Conservation (phyloP, 2,888 invertebrate species). For the Galerucella nymphaeae region DNA sequence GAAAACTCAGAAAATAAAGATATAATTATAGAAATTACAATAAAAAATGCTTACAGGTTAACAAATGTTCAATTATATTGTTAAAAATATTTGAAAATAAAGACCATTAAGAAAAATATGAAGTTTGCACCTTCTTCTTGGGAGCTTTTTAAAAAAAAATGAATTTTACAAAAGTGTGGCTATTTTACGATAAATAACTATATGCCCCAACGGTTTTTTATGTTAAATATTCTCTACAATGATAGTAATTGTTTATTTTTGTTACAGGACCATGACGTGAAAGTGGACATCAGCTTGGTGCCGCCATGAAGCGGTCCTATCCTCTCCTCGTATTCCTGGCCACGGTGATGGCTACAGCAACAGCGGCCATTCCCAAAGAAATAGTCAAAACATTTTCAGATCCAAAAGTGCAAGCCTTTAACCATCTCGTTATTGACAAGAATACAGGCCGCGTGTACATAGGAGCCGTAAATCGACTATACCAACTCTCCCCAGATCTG, state of each 20-base stretch:
- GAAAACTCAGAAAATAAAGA: no score
- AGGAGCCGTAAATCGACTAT: conserved; percentile 92
- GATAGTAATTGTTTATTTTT: conserved; percentile 22
- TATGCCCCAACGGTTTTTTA: not conserved
- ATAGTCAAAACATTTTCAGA: conserved; percentile 76
- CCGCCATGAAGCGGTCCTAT: conserved; percentile 63
- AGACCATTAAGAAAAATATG: no score
- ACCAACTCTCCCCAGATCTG: conserved; percentile 90
- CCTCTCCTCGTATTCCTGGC: conserved; percentile 65
- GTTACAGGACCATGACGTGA: conserved; percentile 64
- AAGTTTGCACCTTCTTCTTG: no score
- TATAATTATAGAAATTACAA: no score
- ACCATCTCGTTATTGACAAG: conserved; percentile 91
- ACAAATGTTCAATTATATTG: no score
- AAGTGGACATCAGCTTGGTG: conserved; percentile 54
- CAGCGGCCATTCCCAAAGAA: conserved; percentile 69
- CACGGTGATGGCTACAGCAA: conserved; percentile 64
- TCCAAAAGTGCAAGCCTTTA: conserved; percentile 76
- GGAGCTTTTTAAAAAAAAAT: no score
- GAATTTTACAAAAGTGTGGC: no score
- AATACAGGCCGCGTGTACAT: conserved; percentile 90
- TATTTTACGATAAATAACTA: no score
- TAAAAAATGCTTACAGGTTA: no score
- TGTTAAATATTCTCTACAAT: not conserved
- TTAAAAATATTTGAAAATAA: no score